phyloP scores from a whole-genome alignment of 64 coral and sea anemone species.

The Montipora efflorescens region DNA sequence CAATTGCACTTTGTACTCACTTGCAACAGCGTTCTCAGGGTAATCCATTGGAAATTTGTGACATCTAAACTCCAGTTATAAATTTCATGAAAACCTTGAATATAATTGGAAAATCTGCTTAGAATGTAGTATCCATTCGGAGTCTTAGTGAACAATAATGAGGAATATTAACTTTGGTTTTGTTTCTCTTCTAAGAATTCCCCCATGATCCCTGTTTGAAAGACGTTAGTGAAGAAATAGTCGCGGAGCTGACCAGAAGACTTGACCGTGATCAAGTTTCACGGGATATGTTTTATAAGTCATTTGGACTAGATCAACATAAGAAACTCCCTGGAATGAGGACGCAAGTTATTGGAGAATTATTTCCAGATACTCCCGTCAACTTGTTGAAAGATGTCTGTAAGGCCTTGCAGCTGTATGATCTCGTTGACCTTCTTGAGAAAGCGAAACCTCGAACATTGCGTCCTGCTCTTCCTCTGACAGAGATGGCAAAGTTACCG shows the following conservation, averaged over 20 bases:
- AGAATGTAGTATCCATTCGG: too few relatives aligned
- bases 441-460: slow-evolving; percentile 17
- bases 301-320: not conserved
- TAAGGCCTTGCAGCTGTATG: not conserved
- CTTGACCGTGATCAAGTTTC: not conserved
- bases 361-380: slow-evolving; percentile 20
- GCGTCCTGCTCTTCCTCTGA: slow-evolving; percentile 15
- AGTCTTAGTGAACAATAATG: too few relatives aligned
- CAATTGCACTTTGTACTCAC: too few relatives aligned
- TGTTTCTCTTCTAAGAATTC: not conserved
- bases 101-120: too few relatives aligned
- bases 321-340: not conserved
- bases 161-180: too few relatives aligned
- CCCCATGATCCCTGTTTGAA: not conserved
- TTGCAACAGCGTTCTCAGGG: too few relatives aligned
- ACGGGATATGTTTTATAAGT: not conserved
- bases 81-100: too few relatives aligned
- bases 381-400: slow-evolving; percentile 8
- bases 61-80: too few relatives aligned
- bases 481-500: not conserved
- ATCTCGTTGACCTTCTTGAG: slow-evolving; percentile 1
- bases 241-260: not conserved
- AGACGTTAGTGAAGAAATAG: not conserved
- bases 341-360: not conserved
- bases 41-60: too few relatives aligned